Evolutionary conservation across 1,140 invertebrate species (phyloP).

Genomic region (Drosophila kohkoa): DNA sequence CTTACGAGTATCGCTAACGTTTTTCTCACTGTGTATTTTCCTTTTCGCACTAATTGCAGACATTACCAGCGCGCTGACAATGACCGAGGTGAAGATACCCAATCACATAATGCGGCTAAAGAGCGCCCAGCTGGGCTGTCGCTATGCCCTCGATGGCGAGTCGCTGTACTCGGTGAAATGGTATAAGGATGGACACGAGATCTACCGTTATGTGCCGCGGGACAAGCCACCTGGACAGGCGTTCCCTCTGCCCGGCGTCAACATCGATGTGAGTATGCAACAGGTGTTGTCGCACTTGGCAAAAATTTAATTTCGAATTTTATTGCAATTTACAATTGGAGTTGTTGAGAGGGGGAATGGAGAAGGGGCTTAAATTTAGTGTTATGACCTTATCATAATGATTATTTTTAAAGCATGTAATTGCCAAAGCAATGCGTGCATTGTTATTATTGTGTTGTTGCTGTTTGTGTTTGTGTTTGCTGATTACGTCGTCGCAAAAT

Average conservation of each 20-base stretch:
- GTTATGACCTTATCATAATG: slow-evolving; percentile 76
- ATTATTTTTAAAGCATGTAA: slow-evolving; percentile 80
- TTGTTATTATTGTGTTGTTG: slow-evolving; percentile 27
- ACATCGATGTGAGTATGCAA: slow-evolving; percentile 91
- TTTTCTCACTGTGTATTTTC: slow-evolving; percentile 11
- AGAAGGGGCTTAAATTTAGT: slow-evolving; percentile 60
- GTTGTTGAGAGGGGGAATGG: background rate
- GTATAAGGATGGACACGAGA: slow-evolving; percentile 95
- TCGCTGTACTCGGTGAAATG: slow-evolving; percentile 94
- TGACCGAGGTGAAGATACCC: slow-evolving; percentile 89
- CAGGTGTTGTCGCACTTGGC: slow-evolving; percentile 43
- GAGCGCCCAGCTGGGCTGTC: slow-evolving; percentile 90
- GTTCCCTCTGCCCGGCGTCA: slow-evolving; percentile 90
- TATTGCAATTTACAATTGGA: slow-evolving; percentile 70
- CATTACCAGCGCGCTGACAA: slow-evolving; percentile 86
- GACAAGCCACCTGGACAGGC: slow-evolving; percentile 90
- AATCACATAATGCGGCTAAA: slow-evolving; percentile 89
- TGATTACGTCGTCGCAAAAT: slow-evolving; percentile 70
- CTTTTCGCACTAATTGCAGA: slow-evolving; percentile 73
- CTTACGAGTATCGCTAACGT: slow-evolving; percentile 10
- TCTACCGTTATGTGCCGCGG: slow-evolving; percentile 92
- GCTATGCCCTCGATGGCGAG: slow-evolving; percentile 92
- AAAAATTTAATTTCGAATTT: slow-evolving; percentile 82
- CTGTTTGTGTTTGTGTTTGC: slow-evolving; percentile 16
- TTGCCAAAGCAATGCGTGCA: slow-evolving; percentile 45